Evolutionary conservation across 2,797 vertebrate species (phyloP), one percentile per base, ranked within the genome.

Genomic region (Ambastaia sidthimunki): DNA sequence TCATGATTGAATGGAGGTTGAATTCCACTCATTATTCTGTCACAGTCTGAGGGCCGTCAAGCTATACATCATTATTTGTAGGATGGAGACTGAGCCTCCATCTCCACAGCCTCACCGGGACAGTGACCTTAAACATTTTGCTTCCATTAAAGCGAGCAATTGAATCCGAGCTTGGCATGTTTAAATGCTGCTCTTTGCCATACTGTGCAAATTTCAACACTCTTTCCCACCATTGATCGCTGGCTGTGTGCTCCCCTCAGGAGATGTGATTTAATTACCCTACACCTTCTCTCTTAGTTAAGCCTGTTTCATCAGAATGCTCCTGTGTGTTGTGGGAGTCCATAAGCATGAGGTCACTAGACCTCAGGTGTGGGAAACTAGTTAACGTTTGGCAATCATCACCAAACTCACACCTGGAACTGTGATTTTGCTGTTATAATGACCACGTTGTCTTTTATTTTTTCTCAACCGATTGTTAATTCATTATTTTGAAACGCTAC

Each of bases 181-280:
- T 73, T 68, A 74, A 82, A 62, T 44, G 44, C 63, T 59, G 41
- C 37, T 57, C 23, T 78, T 71, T 71, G 52, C 74, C 68, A 57
- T 52, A 66, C 80, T 72, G 47, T 65, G 54, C 3, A 50, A 41
- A 50, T 60, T 47, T 28, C 37, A 78, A 52, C 74, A 67, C 47
- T 82, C 59, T 82, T 73, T n/a, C 44, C 76, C 48, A 62, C 25
- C 76, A 80, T 77, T 80, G 80, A 85, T 78, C 57, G 13, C 54
- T 68, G 68, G 47, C 60, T 71, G 31, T 69, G 44, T 13, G 63
- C 71, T 78, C 71, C 55, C 71, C 62, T 76, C 76, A 79, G 81
- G 82, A 79, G 76, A 62, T 77, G 59, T 67, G 67, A 78, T 83
- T 83, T 79, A 83, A 71, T 80, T 67, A 71, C 59, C 25, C 74